phyloP scores from a whole-genome alignment of 2,113 vertebrate genomes.

The Leptodactylus fuscus region DNA sequence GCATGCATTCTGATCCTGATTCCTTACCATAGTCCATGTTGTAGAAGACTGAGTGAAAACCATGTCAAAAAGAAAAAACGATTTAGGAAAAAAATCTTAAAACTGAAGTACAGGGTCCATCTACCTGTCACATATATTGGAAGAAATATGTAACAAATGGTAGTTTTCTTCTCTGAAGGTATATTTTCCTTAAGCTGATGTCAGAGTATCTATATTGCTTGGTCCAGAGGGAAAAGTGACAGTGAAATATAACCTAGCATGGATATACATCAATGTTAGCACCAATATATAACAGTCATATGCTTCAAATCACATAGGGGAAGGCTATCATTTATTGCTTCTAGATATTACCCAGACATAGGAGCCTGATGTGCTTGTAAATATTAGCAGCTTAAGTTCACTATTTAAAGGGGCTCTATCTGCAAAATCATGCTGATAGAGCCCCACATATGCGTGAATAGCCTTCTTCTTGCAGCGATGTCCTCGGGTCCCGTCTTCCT shows the following conservation, averaged over 20 bases:
- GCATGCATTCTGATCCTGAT: no score
- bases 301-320: not conserved
- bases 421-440: no score
- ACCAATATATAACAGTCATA: slow-evolving; percentile 12
- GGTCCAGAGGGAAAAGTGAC: slow-evolving; percentile 37
- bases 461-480: no score
- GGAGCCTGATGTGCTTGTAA: not conserved
- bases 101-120: not conserved
- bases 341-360: not conserved
- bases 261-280: slow-evolving; percentile 22
- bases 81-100: not conserved
- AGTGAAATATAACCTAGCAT: slow-evolving; percentile 20
- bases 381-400: not conserved
- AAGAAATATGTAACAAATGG: slow-evolving; percentile 51
- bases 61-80: no score
- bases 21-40: not conserved
- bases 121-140: slow-evolving; percentile 37
- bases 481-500: no score
- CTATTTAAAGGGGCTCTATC: not conserved
- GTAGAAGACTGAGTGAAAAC: not conserved
- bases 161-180: slow-evolving; percentile 37
- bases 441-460: no score
- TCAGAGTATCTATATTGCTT: slow-evolving; percentile 47
- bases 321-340: slow-evolving; percentile 5
- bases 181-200: slow-evolving; percentile 53